A percentile compares a stretch with the other conserved stretches of the same genome.
These are phyloP conservation scores for Drosophila pachea DNA, from an alignment of 1,140 invertebrate genomes.

Conservation along the genomic window DNA sequence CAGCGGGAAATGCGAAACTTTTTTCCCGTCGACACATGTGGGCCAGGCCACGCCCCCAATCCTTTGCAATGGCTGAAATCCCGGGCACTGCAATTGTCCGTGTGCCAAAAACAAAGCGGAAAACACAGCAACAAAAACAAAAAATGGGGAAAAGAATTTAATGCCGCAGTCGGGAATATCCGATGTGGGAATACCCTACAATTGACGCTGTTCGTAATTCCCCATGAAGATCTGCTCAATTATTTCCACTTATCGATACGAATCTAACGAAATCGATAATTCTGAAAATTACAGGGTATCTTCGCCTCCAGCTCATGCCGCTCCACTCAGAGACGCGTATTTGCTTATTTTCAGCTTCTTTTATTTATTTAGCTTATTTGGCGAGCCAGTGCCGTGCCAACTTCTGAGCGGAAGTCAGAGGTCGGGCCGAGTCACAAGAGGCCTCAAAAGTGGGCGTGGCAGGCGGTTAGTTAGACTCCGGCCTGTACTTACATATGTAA, in stretches of 20 bases:
- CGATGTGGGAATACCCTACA: not conserved
- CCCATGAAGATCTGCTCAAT: too few relatives aligned
- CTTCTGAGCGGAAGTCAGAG: conserved; percentile 28
- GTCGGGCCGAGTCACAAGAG: not conserved
- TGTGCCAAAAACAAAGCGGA: conserved; percentile 6
- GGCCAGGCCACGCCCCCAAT: conserved; percentile 6
- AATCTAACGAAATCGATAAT: not conserved
- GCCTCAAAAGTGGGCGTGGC: not conserved
- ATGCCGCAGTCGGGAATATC: not conserved
- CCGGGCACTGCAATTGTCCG: conserved; percentile 34
- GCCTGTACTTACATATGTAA: conserved; percentile 69
- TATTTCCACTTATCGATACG: too few relatives aligned
- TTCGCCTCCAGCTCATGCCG: not conserved
- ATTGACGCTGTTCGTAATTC: too few relatives aligned
- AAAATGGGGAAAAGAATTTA: too few relatives aligned
- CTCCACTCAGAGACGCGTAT: not conserved
- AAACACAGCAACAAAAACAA: too few relatives aligned
- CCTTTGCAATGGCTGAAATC: not conserved
- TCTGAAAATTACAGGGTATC: not conserved
- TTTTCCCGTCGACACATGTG: conserved; percentile 8
- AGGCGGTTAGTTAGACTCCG: conserved; percentile 45
- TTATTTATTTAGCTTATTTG: conserved; percentile 53
- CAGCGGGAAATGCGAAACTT: conserved; percentile 7
- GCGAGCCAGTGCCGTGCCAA: conserved; percentile 60
- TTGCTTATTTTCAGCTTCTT: conserved; percentile 17